Evolutionary conservation across 2,113 vertebrate species (phyloP), one percentile per base, ranked within the genome.

Genomic region (Urocynchramus pylzowi): DNA sequence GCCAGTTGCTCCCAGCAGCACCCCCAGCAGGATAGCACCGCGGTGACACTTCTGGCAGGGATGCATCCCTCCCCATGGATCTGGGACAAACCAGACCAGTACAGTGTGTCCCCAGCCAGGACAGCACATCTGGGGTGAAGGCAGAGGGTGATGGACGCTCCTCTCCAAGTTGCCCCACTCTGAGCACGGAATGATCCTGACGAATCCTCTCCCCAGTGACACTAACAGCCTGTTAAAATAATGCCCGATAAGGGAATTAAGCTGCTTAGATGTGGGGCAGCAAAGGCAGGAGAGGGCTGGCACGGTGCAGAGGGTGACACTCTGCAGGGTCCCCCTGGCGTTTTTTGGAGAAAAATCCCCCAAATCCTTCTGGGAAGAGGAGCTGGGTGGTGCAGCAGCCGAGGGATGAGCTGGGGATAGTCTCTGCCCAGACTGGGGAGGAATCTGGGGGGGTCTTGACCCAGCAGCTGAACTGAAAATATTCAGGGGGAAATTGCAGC

Each of bases 181-280:
- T 11, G 13, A 42, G 41, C 69, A 27, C 0, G 4, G 37, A 39
- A 56, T 27, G 7, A 45, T 31, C 61, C 39, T 18, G 24, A 45
- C 42, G 95, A 93, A 90, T 90, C 85, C 88, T 82, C 47, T 52
- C 65, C n/a, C 33, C 47, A 3, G 56, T 1, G 1, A 24, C 1
- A 5, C 16, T 10, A 70, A 78, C 92, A 79, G 60, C 90, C 57
- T 39, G 81, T 84, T 89, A 87, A 87, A 94, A 91, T 74, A 78
- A 74, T 14, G 64, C 50, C 81, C 1, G 13, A 10, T 30, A 52
- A 76, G 13, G 67, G 71, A 65, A 81, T 84, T 77, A 83, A 83
- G 67, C 84, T 6, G 13, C 67, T 86, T 14, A 41, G 35, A 37
- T 9, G 13, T 6, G 11, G 16, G 3, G 44, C 73, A 64, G 83